Conservation (phyloP, 1,140 invertebrate genomes). For the Drosophila leontia region DNA sequence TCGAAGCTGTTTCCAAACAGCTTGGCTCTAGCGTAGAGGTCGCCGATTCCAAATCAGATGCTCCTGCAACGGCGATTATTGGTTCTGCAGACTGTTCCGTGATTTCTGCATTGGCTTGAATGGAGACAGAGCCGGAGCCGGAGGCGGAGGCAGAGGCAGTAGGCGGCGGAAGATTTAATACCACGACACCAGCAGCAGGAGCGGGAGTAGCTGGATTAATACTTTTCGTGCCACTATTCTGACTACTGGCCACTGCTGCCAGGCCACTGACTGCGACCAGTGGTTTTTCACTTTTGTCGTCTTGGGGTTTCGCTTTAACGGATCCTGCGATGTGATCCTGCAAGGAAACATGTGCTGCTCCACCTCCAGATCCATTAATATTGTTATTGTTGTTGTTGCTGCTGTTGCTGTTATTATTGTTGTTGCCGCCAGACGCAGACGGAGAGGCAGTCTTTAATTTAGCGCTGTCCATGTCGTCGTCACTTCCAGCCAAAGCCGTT, state of each 20-base stretch:
- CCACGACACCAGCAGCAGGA: slow-evolving; percentile 7
- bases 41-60: slow-evolving; percentile 3
- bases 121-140: not conserved
- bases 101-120: slow-evolving; percentile 29
- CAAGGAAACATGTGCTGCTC: slow-evolving; percentile 14
- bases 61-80: not conserved
- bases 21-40: slow-evolving; percentile 22
- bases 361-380: slow-evolving; percentile 24
- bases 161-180: slow-evolving; percentile 38
- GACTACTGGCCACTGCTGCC: not conserved
- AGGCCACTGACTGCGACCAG: slow-evolving; percentile 2
- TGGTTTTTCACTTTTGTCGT: slow-evolving; percentile 18
- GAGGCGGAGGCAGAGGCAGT: not conserved
- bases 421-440: slow-evolving; percentile 31
- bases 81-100: slow-evolving; percentile 15
- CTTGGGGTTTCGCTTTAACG: slow-evolving; percentile 13
- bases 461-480: slow-evolving; percentile 54
- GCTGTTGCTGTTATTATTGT: not conserved
- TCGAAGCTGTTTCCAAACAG: slow-evolving; percentile 8
- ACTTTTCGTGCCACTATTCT: slow-evolving; percentile 9
- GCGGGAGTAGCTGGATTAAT: not conserved
- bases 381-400: slow-evolving; percentile 33
- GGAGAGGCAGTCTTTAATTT: slow-evolving; percentile 32
- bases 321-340: slow-evolving; percentile 27
- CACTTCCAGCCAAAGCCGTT: slow-evolving; percentile 16